These are phyloP conservation scores for Paguma larvata DNA, from an alignment of 2,797 vertebrate species.

Conservation along the genomic window DNA sequence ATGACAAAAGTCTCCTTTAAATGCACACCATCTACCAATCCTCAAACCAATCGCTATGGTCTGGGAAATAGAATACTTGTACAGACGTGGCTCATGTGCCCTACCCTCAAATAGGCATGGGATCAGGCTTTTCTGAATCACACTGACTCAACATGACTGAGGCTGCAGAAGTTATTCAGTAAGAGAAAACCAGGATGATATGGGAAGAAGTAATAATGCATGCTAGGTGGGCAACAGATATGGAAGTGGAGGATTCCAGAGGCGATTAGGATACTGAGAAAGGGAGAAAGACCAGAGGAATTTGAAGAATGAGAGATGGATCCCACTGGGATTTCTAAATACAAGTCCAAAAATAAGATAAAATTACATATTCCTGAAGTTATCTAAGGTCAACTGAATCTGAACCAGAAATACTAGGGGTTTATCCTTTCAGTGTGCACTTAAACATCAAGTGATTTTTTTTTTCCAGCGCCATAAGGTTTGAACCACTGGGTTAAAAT, in stretches of 20 bases:
- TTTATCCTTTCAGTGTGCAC: background rate
- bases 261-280: background rate
- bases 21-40: background rate
- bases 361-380: background rate
- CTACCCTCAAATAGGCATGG: background rate
- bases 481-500: background rate
- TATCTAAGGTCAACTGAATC: background rate
- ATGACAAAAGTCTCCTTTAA: background rate
- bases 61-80: background rate
- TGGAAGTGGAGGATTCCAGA: background rate
- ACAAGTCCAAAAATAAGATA: background rate
- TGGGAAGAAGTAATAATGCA: background rate
- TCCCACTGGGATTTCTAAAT: slow-evolving; percentile 3
- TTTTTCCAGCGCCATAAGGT: background rate
- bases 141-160: background rate
- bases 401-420: background rate
- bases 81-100: background rate
- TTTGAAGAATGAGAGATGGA: background rate
- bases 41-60: background rate
- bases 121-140: background rate
- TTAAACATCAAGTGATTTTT: background rate
- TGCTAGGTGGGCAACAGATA: background rate
- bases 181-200: background rate
- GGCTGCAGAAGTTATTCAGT: background rate
- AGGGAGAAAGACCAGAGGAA: background rate